These are phyloP conservation scores for Schizaphis graminum DNA, from an alignment of 2,888 invertebrate species.

Conservation along the genomic window DNA sequence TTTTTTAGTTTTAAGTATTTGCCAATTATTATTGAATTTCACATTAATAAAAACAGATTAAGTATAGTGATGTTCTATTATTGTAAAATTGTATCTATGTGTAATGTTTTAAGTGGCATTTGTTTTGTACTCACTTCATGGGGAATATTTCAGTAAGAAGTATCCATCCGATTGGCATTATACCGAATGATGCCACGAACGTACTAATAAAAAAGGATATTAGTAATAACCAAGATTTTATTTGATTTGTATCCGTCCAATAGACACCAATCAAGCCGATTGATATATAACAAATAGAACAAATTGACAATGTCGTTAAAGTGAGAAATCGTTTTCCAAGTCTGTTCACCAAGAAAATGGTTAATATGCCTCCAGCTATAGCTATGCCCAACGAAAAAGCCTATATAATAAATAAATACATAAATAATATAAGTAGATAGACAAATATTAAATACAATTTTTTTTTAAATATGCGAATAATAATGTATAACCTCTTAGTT, in stretches of 20 bases:
- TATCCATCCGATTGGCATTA: constrained; percentile 57
- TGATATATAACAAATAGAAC: constrained; percentile 49
- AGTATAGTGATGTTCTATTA: neutral
- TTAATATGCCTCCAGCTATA: constrained; percentile 30
- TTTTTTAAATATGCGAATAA: neutral
- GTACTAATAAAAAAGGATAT: constrained; percentile 1
- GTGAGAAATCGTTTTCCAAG: constrained; percentile 58
- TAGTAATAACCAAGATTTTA: constrained; percentile 1
- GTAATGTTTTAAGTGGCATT: neutral
- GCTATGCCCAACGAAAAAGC: neutral
- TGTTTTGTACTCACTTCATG: constrained; percentile 45
- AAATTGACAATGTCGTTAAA: constrained; percentile 25
- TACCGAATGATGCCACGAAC: constrained; percentile 42
- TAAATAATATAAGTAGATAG: neutral
- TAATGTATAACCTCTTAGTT: neutral
- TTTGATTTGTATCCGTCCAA: neutral
- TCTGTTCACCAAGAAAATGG: constrained; percentile 21
- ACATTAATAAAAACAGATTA: neutral
- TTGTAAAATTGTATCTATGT: neutral
- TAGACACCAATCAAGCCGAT: constrained; percentile 47
- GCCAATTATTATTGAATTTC: neutral
- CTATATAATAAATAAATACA: neutral
- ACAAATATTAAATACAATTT: neutral
- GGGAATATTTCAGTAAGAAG: constrained; percentile 54
- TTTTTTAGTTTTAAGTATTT: neutral